phyloP scores from a whole-genome alignment of 2,113 vertebrate genomes.

The Oryzias celebensis region DNA sequence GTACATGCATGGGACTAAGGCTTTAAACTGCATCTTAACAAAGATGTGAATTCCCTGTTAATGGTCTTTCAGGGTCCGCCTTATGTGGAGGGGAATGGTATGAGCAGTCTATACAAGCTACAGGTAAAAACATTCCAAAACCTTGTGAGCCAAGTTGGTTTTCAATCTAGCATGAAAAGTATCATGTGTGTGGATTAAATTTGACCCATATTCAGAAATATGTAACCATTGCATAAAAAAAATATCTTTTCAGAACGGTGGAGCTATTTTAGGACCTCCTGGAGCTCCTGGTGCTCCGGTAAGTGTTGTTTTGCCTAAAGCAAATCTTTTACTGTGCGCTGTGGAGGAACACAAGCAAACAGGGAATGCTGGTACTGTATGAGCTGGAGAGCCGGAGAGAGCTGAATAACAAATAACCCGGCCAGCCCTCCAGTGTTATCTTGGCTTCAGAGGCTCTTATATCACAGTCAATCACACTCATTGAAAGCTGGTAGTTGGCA shows the following conservation, averaged over 20 bases:
- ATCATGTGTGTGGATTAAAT: conserved; percentile 26
- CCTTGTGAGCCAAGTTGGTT: conserved; percentile 17
- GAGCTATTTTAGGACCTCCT: conserved; percentile 79
- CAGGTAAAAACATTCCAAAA: conserved; percentile 82
- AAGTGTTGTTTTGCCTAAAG: conserved; percentile 70
- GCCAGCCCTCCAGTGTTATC: conserved; percentile 49
- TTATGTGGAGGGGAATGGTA: conserved; percentile 88
- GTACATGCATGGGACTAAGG: neutral
- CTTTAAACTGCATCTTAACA: conserved; percentile 23
- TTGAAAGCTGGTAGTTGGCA: conserved; percentile 32
- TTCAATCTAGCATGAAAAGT: conserved; percentile 18
- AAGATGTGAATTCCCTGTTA: conserved; percentile 29
- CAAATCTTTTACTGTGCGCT: conserved; percentile 43
- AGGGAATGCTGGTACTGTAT: conserved; percentile 35
- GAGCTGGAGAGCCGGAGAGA: conserved; percentile 36
- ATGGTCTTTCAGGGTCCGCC: conserved; percentile 81
- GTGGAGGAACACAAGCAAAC: conserved; percentile 36
- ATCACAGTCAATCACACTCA: conserved; percentile 49
- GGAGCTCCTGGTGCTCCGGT: conserved; percentile 90
- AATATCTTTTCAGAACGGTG: conserved; percentile 81
- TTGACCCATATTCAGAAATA: conserved; percentile 45
- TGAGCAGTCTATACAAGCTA: conserved; percentile 96
- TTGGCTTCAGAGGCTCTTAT: conserved; percentile 32
- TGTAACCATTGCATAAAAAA: conserved; percentile 22
- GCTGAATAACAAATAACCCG: conserved; percentile 51